Evolutionary conservation across 2,797 vertebrate species (phyloP), one percentile per base, ranked within the genome.

Genomic region (Sciurus vulgaris): DNA sequence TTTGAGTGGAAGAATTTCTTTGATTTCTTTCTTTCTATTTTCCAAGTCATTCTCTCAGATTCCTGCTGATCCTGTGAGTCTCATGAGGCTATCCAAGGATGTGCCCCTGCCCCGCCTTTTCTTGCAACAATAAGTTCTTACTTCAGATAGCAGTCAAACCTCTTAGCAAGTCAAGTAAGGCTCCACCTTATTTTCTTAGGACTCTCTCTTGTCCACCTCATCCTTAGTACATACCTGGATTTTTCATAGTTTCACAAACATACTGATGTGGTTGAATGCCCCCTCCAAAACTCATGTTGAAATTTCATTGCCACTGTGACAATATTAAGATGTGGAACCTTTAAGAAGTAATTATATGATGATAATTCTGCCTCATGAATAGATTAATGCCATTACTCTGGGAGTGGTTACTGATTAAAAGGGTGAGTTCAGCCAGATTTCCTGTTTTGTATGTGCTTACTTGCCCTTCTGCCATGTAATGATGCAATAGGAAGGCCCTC

Each of bases 61-160:
- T 86, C 51, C 44, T 90, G 51, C 26, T 90, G 54, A 72, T 83
- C 73, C 81, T 83, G 12, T 81, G 69, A 96, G 59, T 74, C 24
- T n/a, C 69, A 59, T 14, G 14, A 76, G 74, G 85, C 41, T 89
- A 5, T 49, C 4, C 35, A 72, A 51, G 28, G 30, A 54, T 72
- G 1, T 47, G 59, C 35, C 47, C 51, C 81, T 41, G 26, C 44
- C 26, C 24, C 56, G 30, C 30, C 18, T 56, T 78, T 88, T 83
- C 67, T 85, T 85, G 78, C 81, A 89, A 79, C 41, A 89, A 73
- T 83, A 73, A 86, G 14, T 13, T 24, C 49, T 74, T 33, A 86
- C 67, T 92, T 38, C 47, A 78, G 49, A 28, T 73, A 84, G 65
- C 15, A 24, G 28, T 47, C 59, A 88, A 76, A 79, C 4, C 17